Percentiles rank a stretch among this genome's conserved stretches.
Evolutionary conservation across 2,888 invertebrate species (phyloP).

Genomic region (Cephus nigrinus): DNA sequence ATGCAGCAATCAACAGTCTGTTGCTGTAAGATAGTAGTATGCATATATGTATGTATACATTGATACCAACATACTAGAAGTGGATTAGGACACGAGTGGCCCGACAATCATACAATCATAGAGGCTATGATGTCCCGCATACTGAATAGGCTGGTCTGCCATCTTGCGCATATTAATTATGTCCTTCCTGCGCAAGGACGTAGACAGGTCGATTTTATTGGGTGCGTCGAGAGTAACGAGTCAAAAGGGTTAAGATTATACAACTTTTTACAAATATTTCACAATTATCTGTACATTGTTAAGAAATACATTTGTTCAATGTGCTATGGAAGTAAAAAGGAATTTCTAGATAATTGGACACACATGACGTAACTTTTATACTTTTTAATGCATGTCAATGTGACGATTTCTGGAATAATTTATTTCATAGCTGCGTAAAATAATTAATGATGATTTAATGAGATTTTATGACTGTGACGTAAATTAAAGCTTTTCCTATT

Average conservation of each 20-base stretch:
- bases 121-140: conserved; percentile 56
- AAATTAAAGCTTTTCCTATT: not conserved
- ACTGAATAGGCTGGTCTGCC: conserved; percentile 43
- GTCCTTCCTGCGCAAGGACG: not conserved
- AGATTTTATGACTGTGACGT: not conserved
- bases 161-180: conserved; percentile 57
- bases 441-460: not conserved
- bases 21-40: not conserved
- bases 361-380: not conserved
- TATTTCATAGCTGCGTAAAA: not conserved
- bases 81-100: conserved; percentile 44
- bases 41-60: not conserved
- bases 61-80: not conserved
- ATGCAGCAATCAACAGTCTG: conserved; percentile 15
- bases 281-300: too few relatives aligned
- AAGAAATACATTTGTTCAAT: not conserved
- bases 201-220: conserved; percentile 12
- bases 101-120: conserved; percentile 57
- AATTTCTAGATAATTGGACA: not conserved
- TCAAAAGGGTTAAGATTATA: not conserved
- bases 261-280: not conserved
- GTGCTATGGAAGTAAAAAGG: not conserved
- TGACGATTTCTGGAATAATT: not conserved
- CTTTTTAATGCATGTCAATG: not conserved
- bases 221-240: not conserved